Base-by-base conservation (phyloP, 2,888 invertebrate genomes). In the Teleogryllus oceanicus region DNA sequence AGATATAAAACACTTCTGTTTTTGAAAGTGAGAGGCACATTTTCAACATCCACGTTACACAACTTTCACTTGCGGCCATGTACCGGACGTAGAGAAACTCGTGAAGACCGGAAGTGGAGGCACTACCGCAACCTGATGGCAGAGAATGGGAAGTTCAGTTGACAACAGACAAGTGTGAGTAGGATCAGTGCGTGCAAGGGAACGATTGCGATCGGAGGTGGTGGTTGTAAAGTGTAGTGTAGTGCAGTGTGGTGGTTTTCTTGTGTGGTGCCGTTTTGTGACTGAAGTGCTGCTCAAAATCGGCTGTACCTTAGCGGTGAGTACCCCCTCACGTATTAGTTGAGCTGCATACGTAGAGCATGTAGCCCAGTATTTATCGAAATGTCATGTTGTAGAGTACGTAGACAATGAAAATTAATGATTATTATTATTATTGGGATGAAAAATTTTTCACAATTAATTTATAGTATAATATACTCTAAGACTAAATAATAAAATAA, bases 21-120 rank as follows among this genome's bases (percentile, higher is more conserved):
- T 37, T 10, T n/a, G 20, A 50, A 16, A 75, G 24, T 78, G 18
- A 37, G 50, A 8, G 20, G 49, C 12, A 21, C 81, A 81, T 81
- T 51, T 81, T 81, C 20, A 49, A 24, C n/a, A 21, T 24, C 75
- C 20, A 75, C 75, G 75, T 75, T 24, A 75, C 75, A n/a, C 75
- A 16, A 75, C 75, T 75, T 75, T 75, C 75, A 75, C 75, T 20
- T 18, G n/a, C 75, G 20, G 13, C 75, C 75, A n/a, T 62, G 62
- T 12, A 62, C 13, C 62, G 37, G 37, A 62, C n/a, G 62, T 62
- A 62, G 62, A 62, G n/a, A 13, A 62, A 62, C 16, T 13, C 13
- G 62, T 62, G 62, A 62, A 37, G 18, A 76, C 76, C 21, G 76
- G 76, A 76, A 76, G 76, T 62, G n/a, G 21, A 16, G 21, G 18